These are phyloP conservation scores for Irena cyanogastra DNA, from an alignment of 2,113 vertebrate genomes.

Conservation along the genomic window DNA sequence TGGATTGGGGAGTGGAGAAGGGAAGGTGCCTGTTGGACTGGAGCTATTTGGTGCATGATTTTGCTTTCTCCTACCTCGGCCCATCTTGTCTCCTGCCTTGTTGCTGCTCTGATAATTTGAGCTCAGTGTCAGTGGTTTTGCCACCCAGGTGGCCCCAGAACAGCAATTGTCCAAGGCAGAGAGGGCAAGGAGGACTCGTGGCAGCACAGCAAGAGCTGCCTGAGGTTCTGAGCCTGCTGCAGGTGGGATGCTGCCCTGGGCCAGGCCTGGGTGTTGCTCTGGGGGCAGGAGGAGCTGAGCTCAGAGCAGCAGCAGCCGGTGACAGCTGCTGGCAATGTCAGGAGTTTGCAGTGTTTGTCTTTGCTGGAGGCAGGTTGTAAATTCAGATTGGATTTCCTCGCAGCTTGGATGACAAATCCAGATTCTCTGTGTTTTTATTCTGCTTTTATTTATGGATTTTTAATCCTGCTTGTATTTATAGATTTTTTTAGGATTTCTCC, in stretches of 20 bases:
- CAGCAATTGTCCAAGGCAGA: not conserved
- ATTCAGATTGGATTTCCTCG: constrained; percentile 28
- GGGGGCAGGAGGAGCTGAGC: not conserved
- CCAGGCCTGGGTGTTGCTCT: not conserved
- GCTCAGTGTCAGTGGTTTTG: not conserved
- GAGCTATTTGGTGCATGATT: not conserved
- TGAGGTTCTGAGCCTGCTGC: not conserved
- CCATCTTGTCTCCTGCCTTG: not conserved
- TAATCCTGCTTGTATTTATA: not conserved
- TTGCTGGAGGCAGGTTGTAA: constrained; percentile 45
- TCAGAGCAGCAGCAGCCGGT: not conserved
- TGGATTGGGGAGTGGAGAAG: not conserved
- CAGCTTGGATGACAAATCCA: not conserved
- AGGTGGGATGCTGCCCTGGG: not conserved
- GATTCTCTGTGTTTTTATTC: not conserved
- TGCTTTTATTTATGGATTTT: not conserved
- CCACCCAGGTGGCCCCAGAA: not conserved
- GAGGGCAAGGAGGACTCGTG: not conserved
- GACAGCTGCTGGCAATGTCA: not conserved
- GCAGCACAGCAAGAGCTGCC: not conserved
- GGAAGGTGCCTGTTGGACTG: not conserved
- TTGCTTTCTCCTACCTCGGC: not conserved
- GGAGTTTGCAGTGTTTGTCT: constrained; percentile 28
- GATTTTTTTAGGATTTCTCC: not conserved
- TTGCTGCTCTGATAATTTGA: not conserved